phyloP scores from a whole-genome alignment of 2,113 vertebrate species.

The Apodemus speciosus region DNA sequence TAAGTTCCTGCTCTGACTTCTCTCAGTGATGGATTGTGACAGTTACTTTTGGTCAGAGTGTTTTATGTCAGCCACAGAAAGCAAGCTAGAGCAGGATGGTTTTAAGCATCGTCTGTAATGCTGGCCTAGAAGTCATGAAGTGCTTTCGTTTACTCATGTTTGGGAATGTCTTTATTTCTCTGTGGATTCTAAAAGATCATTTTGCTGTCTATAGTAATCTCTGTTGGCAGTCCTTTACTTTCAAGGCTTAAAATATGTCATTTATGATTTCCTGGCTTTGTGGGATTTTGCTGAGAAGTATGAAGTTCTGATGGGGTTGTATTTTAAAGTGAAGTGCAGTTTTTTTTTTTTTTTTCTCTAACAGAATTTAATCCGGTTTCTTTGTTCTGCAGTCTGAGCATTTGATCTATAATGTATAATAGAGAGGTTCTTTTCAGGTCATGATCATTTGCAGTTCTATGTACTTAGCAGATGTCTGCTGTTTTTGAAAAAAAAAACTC shows the following conservation, averaged over 20 bases:
- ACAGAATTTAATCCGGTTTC: not conserved
- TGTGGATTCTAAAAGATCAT: not conserved
- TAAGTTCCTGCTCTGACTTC: not conserved
- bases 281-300: not conserved
- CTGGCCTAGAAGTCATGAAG: not conserved
- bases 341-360: not conserved
- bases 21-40: not conserved
- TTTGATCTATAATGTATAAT: not conserved
- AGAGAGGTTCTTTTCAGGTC: not conserved
- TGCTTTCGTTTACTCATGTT: not conserved
- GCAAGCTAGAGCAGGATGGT: not conserved
- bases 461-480: too few species aligned
- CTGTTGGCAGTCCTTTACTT: not conserved
- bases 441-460: not conserved
- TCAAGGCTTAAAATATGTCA: not conserved
- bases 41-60: not conserved
- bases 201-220: not conserved
- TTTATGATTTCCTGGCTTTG: not conserved
- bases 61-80: not conserved
- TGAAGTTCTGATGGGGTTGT: not conserved
- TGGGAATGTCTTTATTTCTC: not conserved
- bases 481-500: too few species aligned
- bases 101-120: not conserved
- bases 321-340: not conserved
- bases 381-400: not conserved